These are phyloP conservation scores for Euplexia lucipara DNA, from an alignment of 2,888 invertebrate species.

Conservation along the genomic window DNA sequence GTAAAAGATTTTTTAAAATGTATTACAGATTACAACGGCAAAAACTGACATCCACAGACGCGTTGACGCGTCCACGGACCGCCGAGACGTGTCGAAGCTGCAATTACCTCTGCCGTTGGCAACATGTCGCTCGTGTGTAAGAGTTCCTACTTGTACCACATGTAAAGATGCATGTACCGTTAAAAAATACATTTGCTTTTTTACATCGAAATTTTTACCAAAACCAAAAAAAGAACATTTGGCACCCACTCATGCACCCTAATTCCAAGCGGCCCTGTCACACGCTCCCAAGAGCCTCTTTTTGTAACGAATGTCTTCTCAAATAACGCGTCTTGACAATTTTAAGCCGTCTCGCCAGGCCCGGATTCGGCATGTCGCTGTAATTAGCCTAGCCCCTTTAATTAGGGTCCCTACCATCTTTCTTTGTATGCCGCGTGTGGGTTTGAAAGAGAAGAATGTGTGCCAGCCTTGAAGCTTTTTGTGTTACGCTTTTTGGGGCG, in stretches of 20 bases:
- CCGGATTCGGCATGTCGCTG: slow-evolving; percentile 67
- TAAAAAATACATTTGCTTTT: neutral
- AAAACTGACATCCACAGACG: too few relatives aligned
- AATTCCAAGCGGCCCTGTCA: slow-evolving; percentile 39
- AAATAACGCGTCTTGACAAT: slow-evolving; percentile 72
- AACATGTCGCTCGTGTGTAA: too few relatives aligned
- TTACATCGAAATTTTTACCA: neutral
- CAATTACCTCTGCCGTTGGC: too few relatives aligned
- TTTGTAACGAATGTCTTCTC: slow-evolving; percentile 68
- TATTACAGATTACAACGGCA: too few relatives aligned
- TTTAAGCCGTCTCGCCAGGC: slow-evolving; percentile 63
- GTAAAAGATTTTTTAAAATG: too few relatives aligned
- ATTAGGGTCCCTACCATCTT: slow-evolving; percentile 52
- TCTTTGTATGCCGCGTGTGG: slow-evolving; percentile 32
- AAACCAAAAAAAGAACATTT: slow-evolving; percentile 6
- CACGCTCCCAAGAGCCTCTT: slow-evolving; percentile 63
- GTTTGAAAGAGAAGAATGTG: slow-evolving; percentile 29
- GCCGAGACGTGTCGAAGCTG: too few relatives aligned
- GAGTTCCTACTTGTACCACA: too few relatives aligned
- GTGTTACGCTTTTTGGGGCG: slow-evolving; percentile 17
- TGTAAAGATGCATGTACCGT: too few relatives aligned
- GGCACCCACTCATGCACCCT: slow-evolving; percentile 24
- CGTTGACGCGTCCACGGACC: too few relatives aligned
- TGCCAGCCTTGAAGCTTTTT: slow-evolving; percentile 1
- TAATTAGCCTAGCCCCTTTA: slow-evolving; percentile 70